A percentile compares a stretch with the other conserved stretches of the same genome.
phyloP scores from a whole-genome alignment of 2,888 invertebrate species.

The Magallana nippona region DNA sequence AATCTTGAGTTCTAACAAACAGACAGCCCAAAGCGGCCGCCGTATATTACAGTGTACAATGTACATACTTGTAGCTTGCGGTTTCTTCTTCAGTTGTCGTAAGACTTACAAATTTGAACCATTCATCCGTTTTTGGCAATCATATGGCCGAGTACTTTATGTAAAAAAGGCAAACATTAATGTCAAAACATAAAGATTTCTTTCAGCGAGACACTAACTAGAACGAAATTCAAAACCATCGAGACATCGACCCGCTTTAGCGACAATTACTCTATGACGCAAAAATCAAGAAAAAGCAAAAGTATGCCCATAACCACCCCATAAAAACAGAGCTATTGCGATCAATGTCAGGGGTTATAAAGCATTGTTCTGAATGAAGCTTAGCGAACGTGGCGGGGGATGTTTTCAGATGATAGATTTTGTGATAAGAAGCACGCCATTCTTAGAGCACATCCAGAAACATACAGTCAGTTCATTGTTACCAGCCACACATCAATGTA shows the following conservation, averaged over 20 bases:
- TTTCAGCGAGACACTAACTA: not conserved
- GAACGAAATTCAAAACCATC: not conserved
- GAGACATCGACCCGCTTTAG: not conserved
- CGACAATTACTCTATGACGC: conserved; percentile 1
- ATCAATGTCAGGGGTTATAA: not conserved
- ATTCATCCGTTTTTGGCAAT: not conserved
- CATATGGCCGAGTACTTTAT: not conserved
- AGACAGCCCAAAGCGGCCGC: too few relatives aligned
- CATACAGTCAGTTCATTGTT: conserved; percentile 1
- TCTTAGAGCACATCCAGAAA: not conserved
- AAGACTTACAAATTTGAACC: too few relatives aligned
- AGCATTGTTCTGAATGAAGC: not conserved
- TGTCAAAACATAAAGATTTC: too few relatives aligned
- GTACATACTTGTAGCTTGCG: too few relatives aligned
- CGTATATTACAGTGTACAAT: too few relatives aligned
- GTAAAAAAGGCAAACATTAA: not conserved
- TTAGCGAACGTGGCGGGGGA: conserved; percentile 27
- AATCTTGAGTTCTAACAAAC: too few relatives aligned
- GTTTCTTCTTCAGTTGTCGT: too few relatives aligned
- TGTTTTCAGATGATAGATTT: conserved; percentile 15
- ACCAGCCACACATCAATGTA: not conserved
- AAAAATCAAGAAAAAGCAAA: not conserved
- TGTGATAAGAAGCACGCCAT: not conserved
- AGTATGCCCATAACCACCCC: not conserved
- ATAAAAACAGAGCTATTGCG: not conserved